Evolutionary conservation across 2,888 invertebrate genomes (phyloP).

Genomic region (Caenorhabditis panamensis): DNA sequence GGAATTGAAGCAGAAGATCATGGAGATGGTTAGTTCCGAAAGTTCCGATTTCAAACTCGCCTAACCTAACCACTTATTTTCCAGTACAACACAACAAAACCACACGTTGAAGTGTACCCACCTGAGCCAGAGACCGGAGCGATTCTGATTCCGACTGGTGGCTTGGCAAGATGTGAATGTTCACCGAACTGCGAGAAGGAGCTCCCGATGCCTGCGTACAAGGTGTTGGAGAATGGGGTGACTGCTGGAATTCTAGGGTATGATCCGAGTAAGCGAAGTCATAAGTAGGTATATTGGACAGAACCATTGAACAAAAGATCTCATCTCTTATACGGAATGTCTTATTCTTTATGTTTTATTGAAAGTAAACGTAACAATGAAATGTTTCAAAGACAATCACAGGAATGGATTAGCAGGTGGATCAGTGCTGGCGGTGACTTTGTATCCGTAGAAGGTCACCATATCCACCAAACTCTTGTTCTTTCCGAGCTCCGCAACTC

Average conservation of each 20-base stretch:
- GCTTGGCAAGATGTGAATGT: conserved; percentile 3
- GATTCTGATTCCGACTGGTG: conserved; percentile 4
- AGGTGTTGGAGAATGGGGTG: background rate
- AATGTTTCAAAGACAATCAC: too few relatives aligned
- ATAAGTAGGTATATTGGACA: too few relatives aligned
- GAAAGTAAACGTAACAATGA: too few relatives aligned
- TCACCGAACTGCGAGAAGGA: background rate
- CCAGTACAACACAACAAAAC: background rate
- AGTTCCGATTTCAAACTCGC: background rate
- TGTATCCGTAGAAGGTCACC: background rate
- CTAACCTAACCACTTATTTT: background rate
- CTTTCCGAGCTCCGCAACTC: background rate
- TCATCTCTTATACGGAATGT: too few relatives aligned
- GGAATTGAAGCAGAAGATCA: conserved; percentile 3
- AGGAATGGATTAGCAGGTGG: too few relatives aligned
- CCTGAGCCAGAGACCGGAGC: background rate
- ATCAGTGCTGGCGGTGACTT: too few relatives aligned
- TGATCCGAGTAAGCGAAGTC: background rate
- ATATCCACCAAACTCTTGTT: background rate
- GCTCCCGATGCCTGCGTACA: conserved; percentile 1
- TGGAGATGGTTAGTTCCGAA: background rate
- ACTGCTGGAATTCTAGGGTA: background rate
- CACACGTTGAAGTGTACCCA: background rate
- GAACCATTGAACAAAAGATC: too few relatives aligned
- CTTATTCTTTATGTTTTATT: too few relatives aligned